phyloP scores from a whole-genome alignment of 2,797 vertebrate genomes.

The Lophotriccus pileatus region DNA sequence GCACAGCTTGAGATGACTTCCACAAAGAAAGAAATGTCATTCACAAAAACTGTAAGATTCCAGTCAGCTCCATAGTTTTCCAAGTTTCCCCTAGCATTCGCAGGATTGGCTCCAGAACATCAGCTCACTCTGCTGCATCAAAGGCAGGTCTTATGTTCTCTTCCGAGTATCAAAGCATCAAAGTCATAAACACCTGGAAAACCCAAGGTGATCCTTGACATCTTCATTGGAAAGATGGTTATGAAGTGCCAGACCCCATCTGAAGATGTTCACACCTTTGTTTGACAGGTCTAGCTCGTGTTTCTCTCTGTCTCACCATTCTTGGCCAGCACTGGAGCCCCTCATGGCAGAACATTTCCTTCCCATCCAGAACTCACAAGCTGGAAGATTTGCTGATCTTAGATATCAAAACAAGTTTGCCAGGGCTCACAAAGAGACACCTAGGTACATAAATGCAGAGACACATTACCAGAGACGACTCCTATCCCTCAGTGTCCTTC shows the following conservation, averaged over 20 bases:
- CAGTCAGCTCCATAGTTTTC: neutral
- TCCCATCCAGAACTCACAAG: neutral
- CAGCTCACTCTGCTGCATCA: neutral
- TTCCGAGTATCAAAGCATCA: neutral
- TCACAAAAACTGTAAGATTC: neutral
- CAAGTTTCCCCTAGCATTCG: neutral
- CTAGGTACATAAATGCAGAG: neutral
- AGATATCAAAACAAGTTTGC: neutral
- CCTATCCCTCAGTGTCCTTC: neutral
- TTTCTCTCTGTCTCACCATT: neutral
- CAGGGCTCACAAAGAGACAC: neutral
- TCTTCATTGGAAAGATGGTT: neutral
- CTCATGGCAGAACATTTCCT: neutral
- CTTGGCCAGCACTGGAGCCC: neutral
- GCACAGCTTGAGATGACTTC: neutral
- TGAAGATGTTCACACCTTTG: neutral
- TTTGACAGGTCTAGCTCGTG: neutral
- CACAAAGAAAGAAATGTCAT: neutral
- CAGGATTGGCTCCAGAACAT: neutral
- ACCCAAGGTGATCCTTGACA: neutral
- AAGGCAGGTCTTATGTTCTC: neutral
- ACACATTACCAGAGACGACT: neutral
- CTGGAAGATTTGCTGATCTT: accelerated
- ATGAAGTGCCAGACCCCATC: neutral
- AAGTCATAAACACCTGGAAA: neutral